Percentiles rank a stretch among this genome's conserved stretches.
Conservation (phyloP, 2,797 vertebrate genomes). For the Limosa lapponica region DNA sequence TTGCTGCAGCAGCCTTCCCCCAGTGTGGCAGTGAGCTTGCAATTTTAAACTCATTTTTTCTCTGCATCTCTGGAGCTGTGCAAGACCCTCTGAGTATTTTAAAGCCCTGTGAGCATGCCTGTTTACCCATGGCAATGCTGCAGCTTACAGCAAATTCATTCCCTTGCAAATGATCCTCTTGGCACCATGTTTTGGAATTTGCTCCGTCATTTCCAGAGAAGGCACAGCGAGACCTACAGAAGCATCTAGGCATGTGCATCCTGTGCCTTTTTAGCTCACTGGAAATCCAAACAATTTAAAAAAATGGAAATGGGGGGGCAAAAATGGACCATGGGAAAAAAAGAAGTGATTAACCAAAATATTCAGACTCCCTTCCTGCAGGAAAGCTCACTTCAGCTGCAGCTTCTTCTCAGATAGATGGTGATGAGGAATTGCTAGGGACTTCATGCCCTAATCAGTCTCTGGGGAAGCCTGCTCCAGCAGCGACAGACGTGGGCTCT, state of each 20-base stretch:
- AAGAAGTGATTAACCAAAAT: not conserved
- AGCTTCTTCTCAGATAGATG: not conserved
- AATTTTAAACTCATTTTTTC: conserved; percentile 25
- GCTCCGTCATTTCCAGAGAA: not conserved
- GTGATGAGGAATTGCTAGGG: not conserved
- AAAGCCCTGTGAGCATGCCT: not conserved
- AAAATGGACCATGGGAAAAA: not conserved
- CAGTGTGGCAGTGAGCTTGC: not conserved
- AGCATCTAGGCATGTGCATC: not conserved
- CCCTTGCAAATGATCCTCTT: conserved; percentile 2
- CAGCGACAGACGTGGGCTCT: not conserved
- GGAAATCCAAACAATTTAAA: not conserved
- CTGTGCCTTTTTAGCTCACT: not conserved
- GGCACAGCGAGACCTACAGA: not conserved
- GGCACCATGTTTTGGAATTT: not conserved
- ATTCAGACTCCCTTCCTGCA: not conserved
- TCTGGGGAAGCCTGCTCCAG: not conserved
- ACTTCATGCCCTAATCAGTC: conserved; percentile 11
- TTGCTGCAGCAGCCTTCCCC: conserved; percentile 21
- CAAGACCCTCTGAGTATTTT: conserved; percentile 32
- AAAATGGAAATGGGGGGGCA: rapidly evolving
- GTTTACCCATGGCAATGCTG: not conserved
- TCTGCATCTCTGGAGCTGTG: not conserved
- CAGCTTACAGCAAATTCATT: not conserved
- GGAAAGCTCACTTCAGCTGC: not conserved